Percentiles rank a stretch among this genome's conserved stretches.
Evolutionary conservation across 1,140 invertebrate species (phyloP).

Genomic region (Chelonus insularis): DNA sequence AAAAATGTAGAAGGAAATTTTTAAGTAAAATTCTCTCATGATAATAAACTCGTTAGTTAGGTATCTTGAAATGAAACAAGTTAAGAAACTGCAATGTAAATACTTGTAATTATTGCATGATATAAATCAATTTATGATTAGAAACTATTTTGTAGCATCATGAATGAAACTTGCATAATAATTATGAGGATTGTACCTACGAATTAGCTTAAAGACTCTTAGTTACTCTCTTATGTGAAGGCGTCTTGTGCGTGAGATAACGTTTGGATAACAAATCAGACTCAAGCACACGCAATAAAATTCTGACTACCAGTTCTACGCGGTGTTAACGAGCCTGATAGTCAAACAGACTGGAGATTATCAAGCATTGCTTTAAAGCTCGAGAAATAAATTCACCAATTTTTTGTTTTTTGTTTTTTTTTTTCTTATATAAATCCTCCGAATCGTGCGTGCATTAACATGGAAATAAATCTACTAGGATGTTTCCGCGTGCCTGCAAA

Average conservation of each 20-base stretch:
- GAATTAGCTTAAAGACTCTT: no score
- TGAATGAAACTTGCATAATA: no score
- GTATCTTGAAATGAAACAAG: no score
- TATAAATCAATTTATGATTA: no score
- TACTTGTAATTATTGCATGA: no score
- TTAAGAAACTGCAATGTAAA: no score
- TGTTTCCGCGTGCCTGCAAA: constrained; percentile 9
- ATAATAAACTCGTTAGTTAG: no score
- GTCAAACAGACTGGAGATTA: constrained; percentile 7
- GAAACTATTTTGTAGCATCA: no score
- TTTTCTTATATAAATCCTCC: not conserved
- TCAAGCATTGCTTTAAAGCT: constrained; percentile 4
- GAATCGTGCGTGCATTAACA: constrained; percentile 6
- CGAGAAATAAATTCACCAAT: not conserved
- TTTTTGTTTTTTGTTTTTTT: not conserved
- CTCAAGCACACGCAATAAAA: constrained; percentile 12
- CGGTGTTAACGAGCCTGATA: constrained; percentile 23
- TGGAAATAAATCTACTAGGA: not conserved
- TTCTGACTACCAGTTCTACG: constrained; percentile 17
- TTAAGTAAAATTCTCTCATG: no score
- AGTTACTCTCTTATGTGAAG: not conserved
- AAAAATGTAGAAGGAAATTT: no score
- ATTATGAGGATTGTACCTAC: no score
- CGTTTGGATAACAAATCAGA: constrained; percentile 8
- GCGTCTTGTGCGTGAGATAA: constrained; percentile 1